A percentile compares a stretch with the other conserved stretches of the same genome.
phyloP scores from a whole-genome alignment of 1,140 invertebrate species.

The Patella vulgata region DNA sequence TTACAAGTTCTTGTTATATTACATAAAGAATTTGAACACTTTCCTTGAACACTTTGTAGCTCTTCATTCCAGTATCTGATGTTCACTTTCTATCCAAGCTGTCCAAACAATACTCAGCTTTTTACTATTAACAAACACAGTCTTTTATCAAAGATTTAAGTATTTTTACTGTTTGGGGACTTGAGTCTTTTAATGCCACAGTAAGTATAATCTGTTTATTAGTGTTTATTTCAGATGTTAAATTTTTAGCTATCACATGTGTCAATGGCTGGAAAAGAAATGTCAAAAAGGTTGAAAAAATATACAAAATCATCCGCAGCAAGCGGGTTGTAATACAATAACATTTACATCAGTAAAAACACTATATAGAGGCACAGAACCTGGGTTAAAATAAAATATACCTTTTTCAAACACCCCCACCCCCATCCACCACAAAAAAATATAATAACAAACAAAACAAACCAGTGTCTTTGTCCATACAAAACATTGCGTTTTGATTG shows the following conservation, averaged over 20 bases:
- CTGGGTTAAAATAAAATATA: no score
- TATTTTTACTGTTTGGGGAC: conserved; percentile 26
- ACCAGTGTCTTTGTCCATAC: no score
- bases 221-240: conserved; percentile 35
- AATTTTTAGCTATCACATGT: conserved; percentile 48
- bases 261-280: conserved; percentile 42
- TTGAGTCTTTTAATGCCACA: conserved; percentile 45
- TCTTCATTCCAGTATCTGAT: no score
- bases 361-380: not conserved
- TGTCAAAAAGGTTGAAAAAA: not conserved
- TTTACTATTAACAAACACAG: no score
- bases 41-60: no score
- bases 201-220: conserved; percentile 42
- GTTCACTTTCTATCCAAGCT: no score
- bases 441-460: not conserved
- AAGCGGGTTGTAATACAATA: not conserved
- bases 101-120: no score
- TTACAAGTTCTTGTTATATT: no score
- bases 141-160: conserved; percentile 28
- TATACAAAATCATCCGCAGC: conserved; percentile 8
- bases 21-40: no score
- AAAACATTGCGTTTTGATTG: no score
- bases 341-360: not conserved
- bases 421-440: no score
- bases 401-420: no score